Conservation (phyloP, 2,113 vertebrate species). For the Clinocottus analis region DNA sequence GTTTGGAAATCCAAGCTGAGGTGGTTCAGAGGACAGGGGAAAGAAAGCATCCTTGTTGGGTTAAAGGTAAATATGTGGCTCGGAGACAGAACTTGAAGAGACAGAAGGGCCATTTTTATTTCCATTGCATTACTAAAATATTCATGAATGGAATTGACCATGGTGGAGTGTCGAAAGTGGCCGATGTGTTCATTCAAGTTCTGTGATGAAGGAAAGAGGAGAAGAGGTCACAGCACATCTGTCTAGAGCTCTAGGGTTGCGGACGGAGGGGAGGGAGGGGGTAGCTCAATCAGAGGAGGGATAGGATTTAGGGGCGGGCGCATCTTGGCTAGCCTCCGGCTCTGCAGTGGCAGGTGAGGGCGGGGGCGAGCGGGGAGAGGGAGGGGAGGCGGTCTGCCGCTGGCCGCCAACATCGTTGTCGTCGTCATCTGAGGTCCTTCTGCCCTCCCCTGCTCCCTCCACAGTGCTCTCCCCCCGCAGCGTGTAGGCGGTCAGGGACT, state of each 20-base stretch:
- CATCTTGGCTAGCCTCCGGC: constrained; percentile 66
- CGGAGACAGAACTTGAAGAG: constrained; percentile 64
- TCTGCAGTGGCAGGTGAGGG: constrained; percentile 73
- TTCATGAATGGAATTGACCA: neutral
- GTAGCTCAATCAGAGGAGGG: constrained; percentile 74
- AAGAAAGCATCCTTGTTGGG: constrained; percentile 12
- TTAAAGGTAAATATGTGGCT: constrained; percentile 21
- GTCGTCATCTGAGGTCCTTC: constrained; percentile 18
- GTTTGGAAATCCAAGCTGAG: constrained; percentile 44
- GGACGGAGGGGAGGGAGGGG: too few relatives aligned
- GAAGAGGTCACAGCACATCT: constrained; percentile 48
- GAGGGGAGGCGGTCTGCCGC: constrained; percentile 70
- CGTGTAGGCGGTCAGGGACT: constrained; percentile 91
- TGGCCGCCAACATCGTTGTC: constrained; percentile 5
- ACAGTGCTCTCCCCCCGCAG: constrained; percentile 76
- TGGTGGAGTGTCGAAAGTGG: constrained; percentile 20
- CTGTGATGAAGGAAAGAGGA: constrained; percentile 54
- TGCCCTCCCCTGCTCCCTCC: constrained; percentile 47
- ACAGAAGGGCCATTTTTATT: constrained; percentile 46
- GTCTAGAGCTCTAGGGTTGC: constrained; percentile 42
- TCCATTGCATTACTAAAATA: constrained; percentile 11
- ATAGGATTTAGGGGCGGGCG: constrained; percentile 55
- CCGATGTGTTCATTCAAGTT: constrained; percentile 59
- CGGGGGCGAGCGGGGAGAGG: constrained; percentile 75
- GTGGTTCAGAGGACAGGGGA: constrained; percentile 12